Percentiles rank a stretch among this genome's conserved stretches.
Evolutionary conservation across 2,113 vertebrate species (phyloP).

Genomic region (Corydoras sp.): DNA sequence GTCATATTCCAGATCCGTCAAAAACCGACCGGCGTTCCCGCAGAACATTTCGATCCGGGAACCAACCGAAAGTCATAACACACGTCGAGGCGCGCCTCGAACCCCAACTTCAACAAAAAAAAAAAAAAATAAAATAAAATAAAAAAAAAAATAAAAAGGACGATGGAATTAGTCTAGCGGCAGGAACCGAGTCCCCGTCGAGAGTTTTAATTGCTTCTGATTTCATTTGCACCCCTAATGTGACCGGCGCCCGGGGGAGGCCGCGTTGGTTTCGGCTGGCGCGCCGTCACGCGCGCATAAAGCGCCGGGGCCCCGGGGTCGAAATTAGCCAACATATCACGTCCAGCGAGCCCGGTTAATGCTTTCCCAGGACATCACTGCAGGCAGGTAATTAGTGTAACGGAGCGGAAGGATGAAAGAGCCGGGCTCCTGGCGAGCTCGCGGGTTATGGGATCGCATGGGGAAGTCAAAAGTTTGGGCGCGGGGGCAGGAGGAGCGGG

Average conservation of each 20-base stretch:
- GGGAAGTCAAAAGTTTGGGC: constrained; percentile 49
- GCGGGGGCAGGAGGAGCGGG: constrained; percentile 28
- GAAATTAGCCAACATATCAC: constrained; percentile 46
- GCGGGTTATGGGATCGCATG: constrained; percentile 51
- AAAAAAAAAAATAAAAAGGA: not conserved
- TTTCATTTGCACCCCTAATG: constrained; percentile 31
- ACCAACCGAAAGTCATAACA: too few relatives aligned
- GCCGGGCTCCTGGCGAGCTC: constrained; percentile 44
- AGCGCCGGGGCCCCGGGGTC: constrained; percentile 13
- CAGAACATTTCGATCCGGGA: too few relatives aligned
- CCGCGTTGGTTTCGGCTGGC: not conserved
- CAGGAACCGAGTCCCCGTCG: constrained; percentile 12
- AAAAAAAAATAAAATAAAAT: too few relatives aligned
- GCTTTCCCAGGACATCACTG: constrained; percentile 48
- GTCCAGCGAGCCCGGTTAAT: constrained; percentile 51
- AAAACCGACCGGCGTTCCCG: too few relatives aligned
- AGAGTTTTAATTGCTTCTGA: constrained; percentile 35
- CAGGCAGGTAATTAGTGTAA: constrained; percentile 61
- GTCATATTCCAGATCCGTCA: too few relatives aligned
- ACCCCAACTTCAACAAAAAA: too few relatives aligned
- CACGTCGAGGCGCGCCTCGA: not conserved
- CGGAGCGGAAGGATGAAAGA: constrained; percentile 58
- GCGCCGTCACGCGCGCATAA: not conserved
- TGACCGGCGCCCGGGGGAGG: not conserved
- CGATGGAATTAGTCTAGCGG: constrained; percentile 11